A percentile compares a stretch with the other conserved stretches of the same genome.
Evolutionary conservation across 2,797 vertebrate species (phyloP).

Genomic region (Neomorphus geoffroyi): DNA sequence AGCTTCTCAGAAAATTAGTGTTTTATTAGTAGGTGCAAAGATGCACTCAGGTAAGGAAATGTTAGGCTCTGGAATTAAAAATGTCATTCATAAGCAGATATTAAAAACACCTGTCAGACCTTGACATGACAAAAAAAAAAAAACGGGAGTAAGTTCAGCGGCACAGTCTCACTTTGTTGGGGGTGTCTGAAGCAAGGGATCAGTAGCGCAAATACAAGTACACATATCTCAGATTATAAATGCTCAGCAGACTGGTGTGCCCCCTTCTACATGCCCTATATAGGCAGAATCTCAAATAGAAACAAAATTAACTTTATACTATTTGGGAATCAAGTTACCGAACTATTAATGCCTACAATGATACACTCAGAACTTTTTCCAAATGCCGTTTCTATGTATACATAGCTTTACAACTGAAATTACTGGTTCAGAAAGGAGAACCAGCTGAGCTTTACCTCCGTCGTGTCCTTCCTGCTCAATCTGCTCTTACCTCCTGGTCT

Average conservation of each 20-base stretch:
- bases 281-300: not conserved
- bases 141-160: not conserved
- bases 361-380: not conserved
- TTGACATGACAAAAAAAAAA: not conserved
- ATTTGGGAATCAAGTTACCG: not conserved
- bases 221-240: constrained; percentile 16
- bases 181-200: not conserved
- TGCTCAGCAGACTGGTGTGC: not conserved
- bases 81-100: not conserved
- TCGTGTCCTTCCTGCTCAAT: not conserved
- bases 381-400: not conserved
- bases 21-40: not conserved
- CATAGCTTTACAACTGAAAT: not conserved
- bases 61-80: not conserved
- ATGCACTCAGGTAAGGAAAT: not conserved
- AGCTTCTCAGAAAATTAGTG: not conserved
- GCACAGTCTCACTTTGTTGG: not conserved
- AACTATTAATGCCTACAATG: constrained; percentile 25
- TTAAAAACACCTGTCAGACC: not conserved
- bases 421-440: not conserved
- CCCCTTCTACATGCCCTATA: not conserved
- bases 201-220: not conserved
- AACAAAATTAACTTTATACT: constrained; percentile 26
- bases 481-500: not conserved
- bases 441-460: not conserved